These are phyloP conservation scores for Spicauda simplicius DNA, from an alignment of 2,888 invertebrate species.

Conservation along the genomic window DNA sequence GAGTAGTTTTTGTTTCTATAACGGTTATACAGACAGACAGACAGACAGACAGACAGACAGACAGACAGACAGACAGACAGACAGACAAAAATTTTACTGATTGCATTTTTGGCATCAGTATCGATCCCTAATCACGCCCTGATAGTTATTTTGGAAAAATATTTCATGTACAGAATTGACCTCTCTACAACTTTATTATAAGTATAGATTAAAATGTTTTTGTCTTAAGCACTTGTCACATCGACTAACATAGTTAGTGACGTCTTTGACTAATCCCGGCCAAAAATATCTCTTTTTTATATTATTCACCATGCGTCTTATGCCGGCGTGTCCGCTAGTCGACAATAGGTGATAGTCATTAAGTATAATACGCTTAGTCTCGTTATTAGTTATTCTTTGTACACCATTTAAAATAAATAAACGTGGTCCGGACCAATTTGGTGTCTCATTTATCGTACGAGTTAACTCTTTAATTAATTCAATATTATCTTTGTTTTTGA, in stretches of 20 bases:
- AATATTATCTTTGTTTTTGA: not conserved
- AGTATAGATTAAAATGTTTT: constrained; percentile 36
- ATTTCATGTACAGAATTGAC: too few relatives aligned
- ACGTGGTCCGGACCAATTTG: not conserved
- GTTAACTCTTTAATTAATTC: not conserved
- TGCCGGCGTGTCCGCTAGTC: constrained; percentile 41
- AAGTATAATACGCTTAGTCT: constrained; percentile 38
- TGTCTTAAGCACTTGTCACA: constrained; percentile 36
- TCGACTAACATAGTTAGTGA: constrained; percentile 20
- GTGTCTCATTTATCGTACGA: not conserved
- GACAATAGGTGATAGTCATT: constrained; percentile 43
- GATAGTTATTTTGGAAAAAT: too few relatives aligned
- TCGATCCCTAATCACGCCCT: too few relatives aligned
- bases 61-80: too few relatives aligned
- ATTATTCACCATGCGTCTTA: constrained; percentile 44
- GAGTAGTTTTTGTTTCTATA: too few relatives aligned
- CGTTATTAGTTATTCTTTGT: too few relatives aligned
- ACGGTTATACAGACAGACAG: too few relatives aligned
- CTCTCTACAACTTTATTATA: too few relatives aligned
- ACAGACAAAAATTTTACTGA: too few relatives aligned
- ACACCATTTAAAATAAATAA: constrained; percentile 38
- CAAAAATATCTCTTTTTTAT: constrained; percentile 35
- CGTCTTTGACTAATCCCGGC: constrained; percentile 30
- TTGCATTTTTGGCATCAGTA: too few relatives aligned
- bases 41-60: too few relatives aligned